Base-by-base conservation (phyloP, 2,888 invertebrate genomes). In the Idaea straminata region DNA sequence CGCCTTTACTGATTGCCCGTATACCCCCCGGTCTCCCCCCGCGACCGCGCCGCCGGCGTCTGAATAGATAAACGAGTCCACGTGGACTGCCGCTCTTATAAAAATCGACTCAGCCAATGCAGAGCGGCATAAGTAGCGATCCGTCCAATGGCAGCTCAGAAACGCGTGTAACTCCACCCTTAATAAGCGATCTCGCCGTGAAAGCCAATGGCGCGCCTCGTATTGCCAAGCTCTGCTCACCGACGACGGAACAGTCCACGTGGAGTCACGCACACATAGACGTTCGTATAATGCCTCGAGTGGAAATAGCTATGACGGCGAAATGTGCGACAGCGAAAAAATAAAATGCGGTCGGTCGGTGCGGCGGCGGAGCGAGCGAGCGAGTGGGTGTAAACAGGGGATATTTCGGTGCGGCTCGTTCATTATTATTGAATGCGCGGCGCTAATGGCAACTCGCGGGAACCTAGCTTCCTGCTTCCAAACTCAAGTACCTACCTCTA, bases 21-120 rank as follows among this genome's bases (percentile, higher is more conserved):
- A 93, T 93, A 92, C 93, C 92, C 92, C 91, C 89, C 89, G 90
- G 86, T 77, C 87, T 87, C 91, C 89, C 88, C 87, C 92, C 91
- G 89, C 90, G 91, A 92, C 91, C 92, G 90, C 91, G 91, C 92
- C 91, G 91, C 92, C 91, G 92, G 92, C 92, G 92, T 92, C 92
- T 92, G 93, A 93, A 93, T 93, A 93, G 93, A 93, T 93, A 93
- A 93, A 93, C 93, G 93, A 93, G 92, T 93, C 93, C 91, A 92
- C 93, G 93, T 92, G 88, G 93, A 92, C 89, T 83, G 83, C 83
- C 86, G 87, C 89, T 90, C 92, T 92, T 92, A 92, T 91, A 92
- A 93, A 92, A 92, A 93, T 92, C 86, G 74, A 84, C 88, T 89
- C 85, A 67, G 67, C 92, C 90, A 92, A 92, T 89, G 66, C 6